Evolutionary conservation across 2,113 vertebrate species (phyloP).

Genomic region (Oostethus manadensis): DNA sequence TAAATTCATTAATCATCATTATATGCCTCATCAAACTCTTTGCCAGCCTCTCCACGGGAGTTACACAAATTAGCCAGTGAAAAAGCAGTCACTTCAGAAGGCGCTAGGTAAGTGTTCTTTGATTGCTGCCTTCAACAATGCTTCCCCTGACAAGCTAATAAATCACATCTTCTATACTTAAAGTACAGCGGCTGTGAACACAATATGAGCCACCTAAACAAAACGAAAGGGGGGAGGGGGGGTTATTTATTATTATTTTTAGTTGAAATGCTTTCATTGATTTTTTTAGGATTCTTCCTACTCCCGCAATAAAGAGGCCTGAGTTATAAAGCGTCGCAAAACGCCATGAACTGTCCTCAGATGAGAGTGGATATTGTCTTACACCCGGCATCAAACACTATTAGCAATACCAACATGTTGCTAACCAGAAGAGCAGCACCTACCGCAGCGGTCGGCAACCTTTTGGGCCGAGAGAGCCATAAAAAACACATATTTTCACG

Average conservation of each 20-base stretch:
- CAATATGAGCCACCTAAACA: conserved; percentile 69
- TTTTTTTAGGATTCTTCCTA: conserved; percentile 66
- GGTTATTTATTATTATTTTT: conserved; percentile 1
- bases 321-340: conserved; percentile 61
- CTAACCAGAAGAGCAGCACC: background rate
- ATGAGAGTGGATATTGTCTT: conserved; percentile 55
- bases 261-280: conserved; percentile 62
- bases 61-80: conserved; percentile 99
- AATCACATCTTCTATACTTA: conserved; percentile 90
- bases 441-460: background rate
- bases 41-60: conserved; percentile 98
- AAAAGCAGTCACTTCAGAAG: conserved; percentile 97
- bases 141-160: conserved; percentile 99
- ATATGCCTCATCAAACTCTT: conserved; percentile 99
- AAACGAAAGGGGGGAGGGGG: conserved; percentile 26
- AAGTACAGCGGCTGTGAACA: conserved; percentile 80
- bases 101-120: conserved; percentile 99
- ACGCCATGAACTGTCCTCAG: conserved; percentile 64
- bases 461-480: no score
- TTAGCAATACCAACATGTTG: background rate
- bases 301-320: conserved; percentile 66
- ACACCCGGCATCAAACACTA: background rate
- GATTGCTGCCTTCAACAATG: conserved; percentile 97
- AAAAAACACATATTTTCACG: no score
- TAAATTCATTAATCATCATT: conserved; percentile 99